These are phyloP conservation scores for Troides oblongomaculatus DNA, from an alignment of 2,888 invertebrate species.

Conservation along the genomic window DNA sequence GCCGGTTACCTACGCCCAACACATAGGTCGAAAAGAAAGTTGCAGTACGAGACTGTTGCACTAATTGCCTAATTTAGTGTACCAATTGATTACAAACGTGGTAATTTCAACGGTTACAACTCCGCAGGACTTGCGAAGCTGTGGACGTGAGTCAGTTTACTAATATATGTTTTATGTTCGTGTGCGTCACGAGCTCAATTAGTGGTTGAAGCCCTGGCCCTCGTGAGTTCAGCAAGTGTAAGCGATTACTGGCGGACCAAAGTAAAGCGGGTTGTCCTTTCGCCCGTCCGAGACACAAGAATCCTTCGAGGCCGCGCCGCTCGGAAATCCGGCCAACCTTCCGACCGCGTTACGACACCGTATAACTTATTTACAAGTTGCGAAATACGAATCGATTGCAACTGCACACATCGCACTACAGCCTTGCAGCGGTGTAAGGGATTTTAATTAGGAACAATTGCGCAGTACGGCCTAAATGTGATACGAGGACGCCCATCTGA, in stretches of 20 bases:
- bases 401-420: constrained; percentile 77
- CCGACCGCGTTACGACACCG: constrained; percentile 78
- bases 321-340: constrained; percentile 81
- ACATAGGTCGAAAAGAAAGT: constrained; percentile 8
- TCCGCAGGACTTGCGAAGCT: constrained; percentile 64
- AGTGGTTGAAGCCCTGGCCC: constrained; percentile 4
- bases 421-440: constrained; percentile 74
- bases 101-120: constrained; percentile 42
- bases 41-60: not conserved
- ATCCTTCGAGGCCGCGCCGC: constrained; percentile 76
- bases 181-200: constrained; percentile 53
- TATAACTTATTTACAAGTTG: constrained; percentile 77
- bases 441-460: constrained; percentile 79
- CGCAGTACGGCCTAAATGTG: constrained; percentile 71
- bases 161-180: constrained; percentile 58
- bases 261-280: constrained; percentile 38
- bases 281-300: constrained; percentile 66
- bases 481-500: constrained; percentile 77
- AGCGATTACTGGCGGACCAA: constrained; percentile 1
- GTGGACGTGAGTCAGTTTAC: constrained; percentile 67
- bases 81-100: constrained; percentile 33
- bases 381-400: constrained; percentile 79
- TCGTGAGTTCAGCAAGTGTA: constrained; percentile 1
- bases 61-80: constrained; percentile 2
- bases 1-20: constrained; percentile 20